Percentiles rank a stretch among this genome's conserved stretches.
These are phyloP conservation scores for Anodontia alba DNA, from an alignment of 2,888 invertebrate genomes.

Conservation along the genomic window DNA sequence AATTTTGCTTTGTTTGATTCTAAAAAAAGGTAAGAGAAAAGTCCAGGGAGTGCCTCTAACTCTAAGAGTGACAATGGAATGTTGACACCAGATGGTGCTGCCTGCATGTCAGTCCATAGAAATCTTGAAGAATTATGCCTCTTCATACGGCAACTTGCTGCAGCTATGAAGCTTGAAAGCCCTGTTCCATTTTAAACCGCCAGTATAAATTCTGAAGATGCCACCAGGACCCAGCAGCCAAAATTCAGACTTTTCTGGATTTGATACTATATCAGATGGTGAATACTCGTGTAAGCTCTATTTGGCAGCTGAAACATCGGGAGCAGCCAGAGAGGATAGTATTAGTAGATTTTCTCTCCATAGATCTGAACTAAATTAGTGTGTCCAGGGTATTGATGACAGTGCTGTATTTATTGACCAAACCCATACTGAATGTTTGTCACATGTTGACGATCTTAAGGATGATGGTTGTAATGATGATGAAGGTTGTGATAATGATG, in stretches of 20 bases:
- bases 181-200: neutral
- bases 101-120: neutral
- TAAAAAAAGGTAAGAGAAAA: too few relatives aligned
- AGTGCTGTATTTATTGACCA: neutral
- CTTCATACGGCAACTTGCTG: neutral
- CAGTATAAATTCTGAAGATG: neutral
- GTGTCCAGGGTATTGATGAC: conserved; percentile 2
- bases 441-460: neutral
- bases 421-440: neutral
- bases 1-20: conserved; percentile 1
- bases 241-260: neutral
- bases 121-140: neutral
- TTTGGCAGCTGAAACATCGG: neutral
- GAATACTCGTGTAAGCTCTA: neutral
- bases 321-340: neutral
- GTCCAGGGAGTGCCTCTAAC: too few relatives aligned
- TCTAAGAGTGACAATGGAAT: neutral
- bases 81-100: neutral
- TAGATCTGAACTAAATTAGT: neutral
- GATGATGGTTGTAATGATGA: neutral
- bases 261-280: neutral
- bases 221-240: neutral
- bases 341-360: neutral
- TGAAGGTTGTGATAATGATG: too few relatives aligned
- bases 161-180: neutral